Conservation (phyloP, 2,797 vertebrate genomes). For the Sylvia borin region DNA sequence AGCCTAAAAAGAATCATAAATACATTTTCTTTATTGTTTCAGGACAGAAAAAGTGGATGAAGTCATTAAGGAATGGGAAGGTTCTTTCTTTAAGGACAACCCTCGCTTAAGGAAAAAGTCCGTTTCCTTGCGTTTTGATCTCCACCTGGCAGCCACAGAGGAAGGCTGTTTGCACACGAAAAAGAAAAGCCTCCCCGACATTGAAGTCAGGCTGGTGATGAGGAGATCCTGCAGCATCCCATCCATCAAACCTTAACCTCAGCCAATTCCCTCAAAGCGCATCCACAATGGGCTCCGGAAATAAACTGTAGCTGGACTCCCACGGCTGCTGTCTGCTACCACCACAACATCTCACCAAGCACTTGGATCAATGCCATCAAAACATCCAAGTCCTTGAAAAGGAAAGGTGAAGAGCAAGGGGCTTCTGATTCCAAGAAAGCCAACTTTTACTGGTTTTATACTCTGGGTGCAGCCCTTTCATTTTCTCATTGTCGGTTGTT, state of each 20-base stretch:
- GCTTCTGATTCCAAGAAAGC: background rate
- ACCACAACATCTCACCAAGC: background rate
- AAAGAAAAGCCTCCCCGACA: slow-evolving; percentile 87
- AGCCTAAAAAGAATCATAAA: background rate
- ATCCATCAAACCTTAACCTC: slow-evolving; percentile 84
- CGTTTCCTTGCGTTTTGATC: slow-evolving; percentile 94
- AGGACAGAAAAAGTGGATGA: slow-evolving; percentile 96
- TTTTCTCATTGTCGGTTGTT: slow-evolving; percentile 50
- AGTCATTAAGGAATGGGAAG: slow-evolving; percentile 97
- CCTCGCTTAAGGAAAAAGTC: slow-evolving; percentile 96
- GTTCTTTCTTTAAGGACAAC: slow-evolving; percentile 97
- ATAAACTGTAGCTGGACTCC: background rate
- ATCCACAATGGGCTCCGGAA: background rate
- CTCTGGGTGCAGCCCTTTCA: slow-evolving; percentile 24
- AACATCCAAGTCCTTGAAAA: background rate
- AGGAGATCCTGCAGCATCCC: slow-evolving; percentile 93
- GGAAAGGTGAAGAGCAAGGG: background rate
- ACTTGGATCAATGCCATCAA: background rate
- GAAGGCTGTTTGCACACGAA: slow-evolving; percentile 85
- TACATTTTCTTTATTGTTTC: slow-evolving; percentile 65
- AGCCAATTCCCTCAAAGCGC: slow-evolving; percentile 9
- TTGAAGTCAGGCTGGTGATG: slow-evolving; percentile 96
- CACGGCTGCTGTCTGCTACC: background rate
- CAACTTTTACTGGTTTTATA: slow-evolving; percentile 28
- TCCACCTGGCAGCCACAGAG: slow-evolving; percentile 88